Evolutionary conservation across 1,140 invertebrate species (phyloP).

Genomic region (Phocides pigmalion): DNA sequence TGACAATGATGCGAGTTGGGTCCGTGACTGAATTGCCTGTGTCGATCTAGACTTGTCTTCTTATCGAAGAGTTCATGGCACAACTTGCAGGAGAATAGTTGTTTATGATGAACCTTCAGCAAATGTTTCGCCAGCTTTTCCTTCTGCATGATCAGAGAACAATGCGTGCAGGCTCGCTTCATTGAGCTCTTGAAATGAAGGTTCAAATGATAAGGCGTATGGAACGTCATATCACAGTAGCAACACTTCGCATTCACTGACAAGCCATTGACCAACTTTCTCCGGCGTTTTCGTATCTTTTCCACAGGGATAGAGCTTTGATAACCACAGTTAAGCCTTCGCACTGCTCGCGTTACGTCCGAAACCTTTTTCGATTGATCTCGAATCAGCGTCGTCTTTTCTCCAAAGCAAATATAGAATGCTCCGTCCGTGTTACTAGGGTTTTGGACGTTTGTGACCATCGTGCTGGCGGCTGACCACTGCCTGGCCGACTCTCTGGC

Average conservation of each 20-base stretch:
- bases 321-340: slow-evolving; percentile 37
- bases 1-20: slow-evolving; percentile 40
- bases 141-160: slow-evolving; percentile 46
- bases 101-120: slow-evolving; percentile 38
- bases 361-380: slow-evolving; percentile 39
- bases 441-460: slow-evolving; percentile 36
- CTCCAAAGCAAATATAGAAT: slow-evolving; percentile 52
- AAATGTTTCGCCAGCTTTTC: slow-evolving; percentile 52
- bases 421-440: slow-evolving; percentile 45
- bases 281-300: slow-evolving; percentile 24
- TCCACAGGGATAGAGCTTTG: neutral
- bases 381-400: slow-evolving; percentile 38
- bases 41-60: slow-evolving; percentile 27
- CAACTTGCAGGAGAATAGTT: slow-evolving; percentile 42
- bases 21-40: slow-evolving; percentile 40
- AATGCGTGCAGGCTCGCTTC: slow-evolving; percentile 52
- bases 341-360: slow-evolving; percentile 31
- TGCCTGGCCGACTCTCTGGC: slow-evolving; percentile 46
- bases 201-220: slow-evolving; percentile 54
- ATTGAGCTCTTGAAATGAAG: slow-evolving; percentile 58
- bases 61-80: slow-evolving; percentile 55
- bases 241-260: slow-evolving; percentile 43
- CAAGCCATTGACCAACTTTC: slow-evolving; percentile 6
- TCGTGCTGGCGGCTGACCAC: slow-evolving; percentile 44
- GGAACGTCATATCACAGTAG: slow-evolving; percentile 65